Conservation (phyloP, 2,797 vertebrate genomes). For the Platyrinchus mystaceus region DNA sequence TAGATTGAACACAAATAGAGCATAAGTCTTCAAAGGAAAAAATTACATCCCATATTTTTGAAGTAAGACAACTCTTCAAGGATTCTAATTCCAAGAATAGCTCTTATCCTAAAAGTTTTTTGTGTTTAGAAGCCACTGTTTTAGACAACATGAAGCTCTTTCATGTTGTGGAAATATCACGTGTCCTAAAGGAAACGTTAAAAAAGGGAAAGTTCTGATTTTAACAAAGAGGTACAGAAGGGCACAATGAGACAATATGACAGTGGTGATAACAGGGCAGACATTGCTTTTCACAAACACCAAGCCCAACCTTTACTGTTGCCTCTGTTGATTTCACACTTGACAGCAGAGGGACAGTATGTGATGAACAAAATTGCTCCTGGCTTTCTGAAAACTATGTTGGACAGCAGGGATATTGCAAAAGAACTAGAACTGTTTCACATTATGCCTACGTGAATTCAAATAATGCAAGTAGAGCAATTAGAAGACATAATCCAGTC, state of each 20-base stretch:
- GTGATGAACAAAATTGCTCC: slow-evolving; percentile 3
- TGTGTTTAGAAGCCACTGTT: background rate
- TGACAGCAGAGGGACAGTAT: background rate
- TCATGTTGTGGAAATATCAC: background rate
- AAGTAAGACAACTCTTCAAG: background rate
- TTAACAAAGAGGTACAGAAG: background rate
- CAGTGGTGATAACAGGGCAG: background rate
- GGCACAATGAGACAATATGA: background rate
- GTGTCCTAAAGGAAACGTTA: background rate
- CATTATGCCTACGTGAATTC: slow-evolving; percentile 21
- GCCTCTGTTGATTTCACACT: background rate
- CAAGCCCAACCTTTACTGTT: background rate
- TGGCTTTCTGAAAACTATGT: background rate
- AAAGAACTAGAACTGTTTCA: background rate
- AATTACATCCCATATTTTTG: background rate
- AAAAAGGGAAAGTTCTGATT: background rate
- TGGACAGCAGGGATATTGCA: background rate
- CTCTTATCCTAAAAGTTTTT: background rate
- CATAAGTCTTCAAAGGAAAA: background rate
- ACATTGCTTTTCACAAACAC: background rate
- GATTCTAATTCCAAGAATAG: background rate
- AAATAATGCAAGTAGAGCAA: slow-evolving; percentile 30
- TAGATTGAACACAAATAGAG: background rate
- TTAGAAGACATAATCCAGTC: slow-evolving; percentile 25
- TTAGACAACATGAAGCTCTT: background rate